Percentiles rank a stretch among this genome's conserved stretches.
phyloP scores from a whole-genome alignment of 2,797 vertebrate genomes.

The Parauchenoglanis ngamensis region DNA sequence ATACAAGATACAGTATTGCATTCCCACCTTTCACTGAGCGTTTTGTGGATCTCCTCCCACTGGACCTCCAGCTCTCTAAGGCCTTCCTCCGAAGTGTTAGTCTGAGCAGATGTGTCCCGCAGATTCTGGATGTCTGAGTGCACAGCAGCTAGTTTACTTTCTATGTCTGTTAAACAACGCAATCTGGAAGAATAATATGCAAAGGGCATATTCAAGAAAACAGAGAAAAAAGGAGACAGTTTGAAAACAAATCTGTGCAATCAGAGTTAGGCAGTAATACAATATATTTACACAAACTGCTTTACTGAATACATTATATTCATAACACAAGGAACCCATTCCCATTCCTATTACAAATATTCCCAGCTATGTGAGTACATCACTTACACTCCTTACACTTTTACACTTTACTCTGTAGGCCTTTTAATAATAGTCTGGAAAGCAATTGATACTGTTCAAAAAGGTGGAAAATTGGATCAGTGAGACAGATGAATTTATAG shows the following conservation, averaged over 20 bases:
- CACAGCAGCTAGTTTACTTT: slow-evolving; percentile 74
- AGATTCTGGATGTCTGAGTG: slow-evolving; percentile 74
- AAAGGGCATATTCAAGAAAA: background rate
- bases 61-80: slow-evolving; percentile 65
- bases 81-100: slow-evolving; percentile 62
- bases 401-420: too few relatives aligned
- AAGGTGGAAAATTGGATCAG: background rate
- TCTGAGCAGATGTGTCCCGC: slow-evolving; percentile 63
- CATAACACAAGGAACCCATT: background rate
- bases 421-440: background rate
- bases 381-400: background rate
- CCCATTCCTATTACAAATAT: background rate
- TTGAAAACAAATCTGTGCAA: background rate
- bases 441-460: background rate
- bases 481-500: background rate
- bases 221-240: background rate
- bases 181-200: slow-evolving; percentile 67
- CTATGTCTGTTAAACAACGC: slow-evolving; percentile 76
- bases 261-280: background rate
- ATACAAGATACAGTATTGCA: background rate
- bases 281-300: background rate
- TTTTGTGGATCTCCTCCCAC: slow-evolving; percentile 78
- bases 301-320: background rate
- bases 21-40: slow-evolving; percentile 79
- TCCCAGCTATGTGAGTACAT: background rate